Conservation (phyloP, 2,888 invertebrate species). For the Mellilla xanthometata region DNA sequence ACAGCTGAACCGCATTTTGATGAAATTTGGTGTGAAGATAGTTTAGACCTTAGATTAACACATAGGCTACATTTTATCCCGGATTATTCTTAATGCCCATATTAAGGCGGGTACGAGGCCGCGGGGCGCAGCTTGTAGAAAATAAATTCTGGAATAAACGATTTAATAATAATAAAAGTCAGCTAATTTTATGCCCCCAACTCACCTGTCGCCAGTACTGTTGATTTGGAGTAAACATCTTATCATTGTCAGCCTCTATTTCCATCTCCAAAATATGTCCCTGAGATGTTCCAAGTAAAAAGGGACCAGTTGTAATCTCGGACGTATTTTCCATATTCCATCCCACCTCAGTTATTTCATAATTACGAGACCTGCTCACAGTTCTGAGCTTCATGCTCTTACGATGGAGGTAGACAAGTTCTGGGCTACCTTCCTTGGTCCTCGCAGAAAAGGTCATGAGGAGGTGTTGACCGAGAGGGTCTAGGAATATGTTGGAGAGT, state of each 20-base stretch:
- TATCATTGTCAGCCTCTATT: slow-evolving; percentile 90
- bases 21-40: too few relatives aligned
- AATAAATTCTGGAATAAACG: too few relatives aligned
- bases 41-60: too few relatives aligned
- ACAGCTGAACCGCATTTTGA: too few relatives aligned
- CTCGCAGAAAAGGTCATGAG: slow-evolving; percentile 88
- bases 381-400: slow-evolving; percentile 89
- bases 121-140: too few relatives aligned
- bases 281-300: slow-evolving; percentile 94
- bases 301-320: slow-evolving; percentile 89
- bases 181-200: too few relatives aligned
- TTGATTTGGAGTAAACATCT: slow-evolving; percentile 89
- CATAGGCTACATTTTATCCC: too few relatives aligned
- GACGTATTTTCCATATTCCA: slow-evolving; percentile 91
- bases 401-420: slow-evolving; percentile 91
- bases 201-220: slow-evolving; percentile 93
- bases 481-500: slow-evolving; percentile 88
- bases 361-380: slow-evolving; percentile 85
- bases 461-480: slow-evolving; percentile 93
- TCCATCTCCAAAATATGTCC: slow-evolving; percentile 96
- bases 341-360: slow-evolving; percentile 94
- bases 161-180: too few relatives aligned
- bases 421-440: slow-evolving; percentile 83
- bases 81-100: too few relatives aligned
- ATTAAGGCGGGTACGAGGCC: too few relatives aligned